These are phyloP conservation scores for Pagetopsis macropterus DNA, from an alignment of 2,797 vertebrate species.

Conservation along the genomic window DNA sequence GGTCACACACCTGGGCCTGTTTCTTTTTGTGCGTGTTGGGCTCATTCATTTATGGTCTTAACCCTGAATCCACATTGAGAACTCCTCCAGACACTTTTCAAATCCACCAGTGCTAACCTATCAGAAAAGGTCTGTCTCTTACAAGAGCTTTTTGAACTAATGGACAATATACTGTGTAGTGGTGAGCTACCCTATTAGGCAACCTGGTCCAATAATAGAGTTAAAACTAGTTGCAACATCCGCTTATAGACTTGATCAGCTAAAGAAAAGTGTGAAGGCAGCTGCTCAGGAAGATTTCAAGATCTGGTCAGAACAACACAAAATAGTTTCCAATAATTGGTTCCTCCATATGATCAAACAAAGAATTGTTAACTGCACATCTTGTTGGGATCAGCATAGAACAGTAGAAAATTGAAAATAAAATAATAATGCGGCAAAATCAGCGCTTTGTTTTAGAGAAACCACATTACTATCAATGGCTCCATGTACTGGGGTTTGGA, in stretches of 20 bases:
- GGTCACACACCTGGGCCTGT: conserved; percentile 65
- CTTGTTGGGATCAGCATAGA: background rate
- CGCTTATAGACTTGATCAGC: background rate
- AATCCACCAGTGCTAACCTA: conserved; percentile 11
- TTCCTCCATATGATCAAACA: background rate
- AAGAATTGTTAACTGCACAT: background rate
- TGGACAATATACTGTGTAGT: background rate
- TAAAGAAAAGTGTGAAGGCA: background rate
- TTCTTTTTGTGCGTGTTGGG: conserved; percentile 42
- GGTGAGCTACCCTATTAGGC: conserved; percentile 1
- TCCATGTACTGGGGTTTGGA: too few species aligned
- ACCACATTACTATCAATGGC: background rate
- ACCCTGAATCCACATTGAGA: conserved; percentile 34
- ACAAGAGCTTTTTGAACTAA: conserved; percentile 19
- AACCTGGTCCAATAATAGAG: background rate
- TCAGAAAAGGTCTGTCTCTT: conserved; percentile 14
- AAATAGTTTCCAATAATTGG: background rate
- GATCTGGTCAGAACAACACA: too few species aligned
- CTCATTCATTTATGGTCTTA: conserved; percentile 48
- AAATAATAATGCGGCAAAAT: background rate
- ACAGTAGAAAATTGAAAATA: background rate
- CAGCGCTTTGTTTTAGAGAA: background rate
- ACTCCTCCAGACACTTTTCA: conserved; percentile 8
- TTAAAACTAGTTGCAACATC: background rate
- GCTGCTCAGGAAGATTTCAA: background rate